These are phyloP conservation scores for Columba livia DNA, from an alignment of 2,113 vertebrate species.

Conservation along the genomic window DNA sequence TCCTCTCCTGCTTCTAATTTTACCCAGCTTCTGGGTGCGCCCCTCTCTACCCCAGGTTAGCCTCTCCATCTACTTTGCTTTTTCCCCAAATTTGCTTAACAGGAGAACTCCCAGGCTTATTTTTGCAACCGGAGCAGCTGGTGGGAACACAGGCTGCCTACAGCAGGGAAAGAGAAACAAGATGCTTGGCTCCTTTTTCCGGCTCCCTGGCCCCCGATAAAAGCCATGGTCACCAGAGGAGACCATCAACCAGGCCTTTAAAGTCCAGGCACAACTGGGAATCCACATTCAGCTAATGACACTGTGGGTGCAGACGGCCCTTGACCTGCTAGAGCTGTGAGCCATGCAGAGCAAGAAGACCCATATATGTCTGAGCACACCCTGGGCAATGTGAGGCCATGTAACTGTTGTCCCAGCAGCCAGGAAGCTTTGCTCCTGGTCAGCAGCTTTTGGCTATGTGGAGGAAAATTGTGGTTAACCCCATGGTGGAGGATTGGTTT, in stretches of 20 bases:
- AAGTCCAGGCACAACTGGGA: background rate
- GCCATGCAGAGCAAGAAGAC: background rate
- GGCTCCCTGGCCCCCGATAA: constrained; percentile 20
- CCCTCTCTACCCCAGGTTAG: background rate
- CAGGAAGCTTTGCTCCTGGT: accelerated
- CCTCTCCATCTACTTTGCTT: background rate
- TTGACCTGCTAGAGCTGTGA: background rate
- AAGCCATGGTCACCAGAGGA: background rate
- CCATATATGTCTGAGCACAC: background rate
- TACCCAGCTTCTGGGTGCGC: background rate
- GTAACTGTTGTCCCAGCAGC: background rate
- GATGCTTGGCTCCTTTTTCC: constrained; percentile 23
- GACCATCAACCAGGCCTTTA: constrained; percentile 1
- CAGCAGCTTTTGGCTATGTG: background rate
- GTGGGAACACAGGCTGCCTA: background rate
- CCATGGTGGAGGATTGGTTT: background rate
- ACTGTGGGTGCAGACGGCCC: background rate
- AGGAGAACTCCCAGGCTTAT: background rate
- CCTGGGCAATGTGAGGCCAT: background rate
- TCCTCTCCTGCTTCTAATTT: background rate
- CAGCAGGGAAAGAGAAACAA: constrained; percentile 4
- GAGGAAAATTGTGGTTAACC: background rate
- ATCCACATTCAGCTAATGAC: background rate
- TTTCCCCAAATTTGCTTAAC: background rate
- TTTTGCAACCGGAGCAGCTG: background rate